These are phyloP conservation scores for Chloropsis cyanopogon DNA, from an alignment of 2,113 vertebrate genomes.

Conservation along the genomic window DNA sequence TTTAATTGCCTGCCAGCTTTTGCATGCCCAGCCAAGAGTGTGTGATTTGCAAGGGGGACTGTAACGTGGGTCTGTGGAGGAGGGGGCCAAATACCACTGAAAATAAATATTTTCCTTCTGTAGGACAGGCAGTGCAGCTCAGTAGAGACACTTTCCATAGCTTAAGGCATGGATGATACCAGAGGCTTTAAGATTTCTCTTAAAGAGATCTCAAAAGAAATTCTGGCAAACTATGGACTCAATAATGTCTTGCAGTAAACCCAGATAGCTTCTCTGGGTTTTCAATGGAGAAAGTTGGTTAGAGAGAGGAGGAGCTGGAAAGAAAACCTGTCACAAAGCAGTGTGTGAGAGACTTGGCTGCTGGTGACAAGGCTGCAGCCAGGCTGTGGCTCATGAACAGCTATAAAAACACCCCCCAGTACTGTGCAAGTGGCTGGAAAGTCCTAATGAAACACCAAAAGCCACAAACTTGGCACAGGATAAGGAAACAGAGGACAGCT, in stretches of 20 bases:
- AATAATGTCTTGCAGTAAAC: neutral
- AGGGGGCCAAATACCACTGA: neutral
- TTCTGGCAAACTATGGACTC: neutral
- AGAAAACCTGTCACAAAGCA: neutral
- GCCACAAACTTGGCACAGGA: rapidly evolving
- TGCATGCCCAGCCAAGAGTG: neutral
- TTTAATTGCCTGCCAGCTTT: neutral
- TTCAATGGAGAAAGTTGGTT: neutral
- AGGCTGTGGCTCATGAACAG: neutral
- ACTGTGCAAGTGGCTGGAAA: neutral
- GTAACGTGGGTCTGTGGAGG: rapidly evolving
- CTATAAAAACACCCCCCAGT: neutral
- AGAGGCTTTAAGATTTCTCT: neutral
- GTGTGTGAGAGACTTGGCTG: neutral
- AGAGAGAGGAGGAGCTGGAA: neutral
- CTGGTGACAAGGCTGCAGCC: neutral
- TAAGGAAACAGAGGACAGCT: neutral
- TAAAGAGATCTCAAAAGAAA: neutral
- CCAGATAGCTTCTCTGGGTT: neutral
- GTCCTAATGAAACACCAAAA: neutral
- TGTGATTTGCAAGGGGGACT: no score
- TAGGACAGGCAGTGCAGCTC: neutral
- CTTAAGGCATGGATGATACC: neutral
- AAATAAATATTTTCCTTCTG: neutral
- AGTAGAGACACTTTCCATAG: neutral